A percentile compares a stretch with the other conserved stretches of the same genome.
Conservation (phyloP, 2,113 vertebrate genomes). For the Dermatemys mawii region DNA sequence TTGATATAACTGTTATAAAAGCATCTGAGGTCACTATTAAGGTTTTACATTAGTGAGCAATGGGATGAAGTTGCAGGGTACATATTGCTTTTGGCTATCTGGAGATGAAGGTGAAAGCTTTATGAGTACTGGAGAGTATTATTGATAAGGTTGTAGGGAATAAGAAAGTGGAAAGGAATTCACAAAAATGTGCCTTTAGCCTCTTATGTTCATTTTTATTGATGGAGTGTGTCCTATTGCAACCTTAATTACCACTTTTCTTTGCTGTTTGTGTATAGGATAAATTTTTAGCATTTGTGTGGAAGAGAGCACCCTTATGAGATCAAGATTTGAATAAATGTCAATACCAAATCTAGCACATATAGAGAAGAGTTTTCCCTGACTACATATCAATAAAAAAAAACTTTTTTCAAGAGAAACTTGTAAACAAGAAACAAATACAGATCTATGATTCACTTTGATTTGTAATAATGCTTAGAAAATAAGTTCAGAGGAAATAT, state of each 20-base stretch:
- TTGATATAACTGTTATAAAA: background rate
- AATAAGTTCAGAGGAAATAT: fast-evolving
- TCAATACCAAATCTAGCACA: background rate
- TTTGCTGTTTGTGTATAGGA: background rate
- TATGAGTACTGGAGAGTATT: background rate
- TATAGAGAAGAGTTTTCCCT: fast-evolving
- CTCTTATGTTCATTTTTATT: background rate
- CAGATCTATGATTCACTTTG: fast-evolving
- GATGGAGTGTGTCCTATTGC: background rate
- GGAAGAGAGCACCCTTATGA: background rate
- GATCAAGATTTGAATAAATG: fast-evolving
- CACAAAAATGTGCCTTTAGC: fast-evolving
- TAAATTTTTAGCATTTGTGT: background rate
- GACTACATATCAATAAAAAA: too few species aligned
- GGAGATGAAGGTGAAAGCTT: background rate
- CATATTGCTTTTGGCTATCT: background rate
- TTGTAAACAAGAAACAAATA: background rate
- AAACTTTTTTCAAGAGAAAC: background rate
- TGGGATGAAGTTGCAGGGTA: background rate
- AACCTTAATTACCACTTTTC: background rate
- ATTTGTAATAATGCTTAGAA: background rate
- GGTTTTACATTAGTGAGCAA: background rate
- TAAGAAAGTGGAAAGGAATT: background rate
- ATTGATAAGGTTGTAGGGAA: fast-evolving
- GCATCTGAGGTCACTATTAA: background rate